Evolutionary conservation across 2,797 vertebrate genomes (phyloP).

Genomic region (Pipistrellus nathusii): DNA sequence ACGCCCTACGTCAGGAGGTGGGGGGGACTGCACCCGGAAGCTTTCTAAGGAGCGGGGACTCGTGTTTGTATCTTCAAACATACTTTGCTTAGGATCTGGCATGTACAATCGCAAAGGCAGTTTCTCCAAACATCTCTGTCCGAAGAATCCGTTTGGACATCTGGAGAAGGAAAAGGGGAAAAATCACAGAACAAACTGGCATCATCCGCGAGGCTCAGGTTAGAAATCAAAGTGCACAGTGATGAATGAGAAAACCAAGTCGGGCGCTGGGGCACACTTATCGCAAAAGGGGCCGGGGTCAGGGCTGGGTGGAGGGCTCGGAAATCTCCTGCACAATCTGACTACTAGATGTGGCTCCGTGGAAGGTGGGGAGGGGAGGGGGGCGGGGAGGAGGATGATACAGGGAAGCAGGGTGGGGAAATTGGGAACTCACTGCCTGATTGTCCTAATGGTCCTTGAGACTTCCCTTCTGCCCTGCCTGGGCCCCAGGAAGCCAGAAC

Average conservation of each 20-base stretch:
- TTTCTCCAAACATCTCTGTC: conserved; percentile 97
- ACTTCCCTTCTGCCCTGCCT: conserved; percentile 69
- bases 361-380: conserved; percentile 50
- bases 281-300: conserved; percentile 76
- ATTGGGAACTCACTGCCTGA: conserved; percentile 27
- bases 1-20: conserved; percentile 80
- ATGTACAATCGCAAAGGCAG: conserved; percentile 97
- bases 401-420: conserved; percentile 54
- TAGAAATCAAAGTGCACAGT: conserved; percentile 90
- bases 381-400: conserved; percentile 68
- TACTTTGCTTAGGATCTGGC: conserved; percentile 98
- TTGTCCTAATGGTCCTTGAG: not conserved
- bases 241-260: conserved; percentile 88
- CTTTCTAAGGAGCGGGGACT: conserved; percentile 89
- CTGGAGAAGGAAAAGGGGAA: conserved; percentile 96
- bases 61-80: conserved; percentile 95
- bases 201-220: conserved; percentile 89
- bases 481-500: conserved; percentile 44
- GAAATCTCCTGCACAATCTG: conserved; percentile 65
- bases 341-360: conserved; percentile 66
- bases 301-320: conserved; percentile 78
- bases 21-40: conserved; percentile 86
- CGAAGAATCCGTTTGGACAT: conserved; percentile 98
- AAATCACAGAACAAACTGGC: conserved; percentile 94
- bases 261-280: conserved; percentile 81